These are phyloP conservation scores for Taenioides sp. DNA, from an alignment of 2,797 vertebrate genomes.

Conservation along the genomic window DNA sequence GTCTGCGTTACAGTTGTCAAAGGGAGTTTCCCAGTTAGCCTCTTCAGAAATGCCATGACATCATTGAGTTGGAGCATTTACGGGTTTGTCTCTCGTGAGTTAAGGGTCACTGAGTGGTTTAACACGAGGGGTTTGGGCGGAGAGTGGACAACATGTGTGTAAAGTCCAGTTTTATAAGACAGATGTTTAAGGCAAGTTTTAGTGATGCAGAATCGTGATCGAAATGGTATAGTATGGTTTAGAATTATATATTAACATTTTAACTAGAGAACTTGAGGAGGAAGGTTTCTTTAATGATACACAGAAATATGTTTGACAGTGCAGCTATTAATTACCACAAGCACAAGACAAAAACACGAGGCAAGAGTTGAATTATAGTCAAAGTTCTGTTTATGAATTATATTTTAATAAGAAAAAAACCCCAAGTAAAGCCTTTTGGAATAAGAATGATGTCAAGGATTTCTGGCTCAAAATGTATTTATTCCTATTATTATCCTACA, in stretches of 20 bases:
- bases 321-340: too few species aligned
- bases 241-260: background rate
- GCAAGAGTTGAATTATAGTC: too few species aligned
- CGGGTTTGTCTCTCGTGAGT: constrained; percentile 51
- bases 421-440: too few species aligned
- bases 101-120: constrained; percentile 29
- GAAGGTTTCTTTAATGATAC: too few species aligned
- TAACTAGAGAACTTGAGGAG: background rate
- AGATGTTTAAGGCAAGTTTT: constrained; percentile 13
- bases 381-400: too few species aligned
- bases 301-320: too few species aligned
- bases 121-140: constrained; percentile 18
- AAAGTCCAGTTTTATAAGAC: constrained; percentile 18
- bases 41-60: constrained; percentile 73
- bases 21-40: constrained; percentile 73
- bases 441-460: too few species aligned
- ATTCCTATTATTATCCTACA: too few species aligned
- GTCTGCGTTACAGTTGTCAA: constrained; percentile 48
- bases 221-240: background rate
- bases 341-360: too few species aligned
- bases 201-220: background rate
- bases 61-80: constrained; percentile 58
- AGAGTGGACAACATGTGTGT: constrained; percentile 25
- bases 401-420: too few species aligned
- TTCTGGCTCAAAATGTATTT: too few species aligned